These are phyloP conservation scores for Mythimna vitellina DNA, from an alignment of 2,888 invertebrate species.

Conservation along the genomic window DNA sequence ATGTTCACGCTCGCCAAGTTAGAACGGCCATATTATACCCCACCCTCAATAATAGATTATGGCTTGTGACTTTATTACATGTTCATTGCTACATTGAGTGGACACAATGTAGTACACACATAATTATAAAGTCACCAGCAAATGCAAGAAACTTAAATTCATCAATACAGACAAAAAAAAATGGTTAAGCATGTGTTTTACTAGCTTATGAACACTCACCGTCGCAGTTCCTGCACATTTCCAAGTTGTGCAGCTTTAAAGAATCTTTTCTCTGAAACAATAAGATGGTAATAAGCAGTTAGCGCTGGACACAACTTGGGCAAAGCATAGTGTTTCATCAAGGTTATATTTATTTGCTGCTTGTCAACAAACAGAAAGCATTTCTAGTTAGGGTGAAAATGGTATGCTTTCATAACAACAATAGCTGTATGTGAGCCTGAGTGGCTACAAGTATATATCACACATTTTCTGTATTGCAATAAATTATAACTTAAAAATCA, in stretches of 20 bases:
- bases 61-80: too few relatives aligned
- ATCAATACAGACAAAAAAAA: too few relatives aligned
- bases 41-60: too few relatives aligned
- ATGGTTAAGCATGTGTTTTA: too few relatives aligned
- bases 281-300: constrained; percentile 2
- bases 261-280: constrained; percentile 82
- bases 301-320: neutral
- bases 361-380: neutral
- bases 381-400: neutral
- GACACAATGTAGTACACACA: too few relatives aligned
- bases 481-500: too few relatives aligned
- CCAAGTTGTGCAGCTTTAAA: constrained; percentile 86
- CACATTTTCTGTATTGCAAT: too few relatives aligned
- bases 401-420: neutral
- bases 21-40: too few relatives aligned
- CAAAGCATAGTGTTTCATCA: neutral
- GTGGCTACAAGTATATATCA: too few relatives aligned
- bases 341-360: neutral
- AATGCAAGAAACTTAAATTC: neutral
- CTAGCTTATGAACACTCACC: constrained; percentile 68
- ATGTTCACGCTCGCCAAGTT: too few relatives aligned
- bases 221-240: constrained; percentile 81
- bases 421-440: neutral
- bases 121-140: too few relatives aligned
- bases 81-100: too few relatives aligned